phyloP scores from a whole-genome alignment of 2,888 invertebrate genomes.

The Bursaphelenchus okinawaensis region DNA sequence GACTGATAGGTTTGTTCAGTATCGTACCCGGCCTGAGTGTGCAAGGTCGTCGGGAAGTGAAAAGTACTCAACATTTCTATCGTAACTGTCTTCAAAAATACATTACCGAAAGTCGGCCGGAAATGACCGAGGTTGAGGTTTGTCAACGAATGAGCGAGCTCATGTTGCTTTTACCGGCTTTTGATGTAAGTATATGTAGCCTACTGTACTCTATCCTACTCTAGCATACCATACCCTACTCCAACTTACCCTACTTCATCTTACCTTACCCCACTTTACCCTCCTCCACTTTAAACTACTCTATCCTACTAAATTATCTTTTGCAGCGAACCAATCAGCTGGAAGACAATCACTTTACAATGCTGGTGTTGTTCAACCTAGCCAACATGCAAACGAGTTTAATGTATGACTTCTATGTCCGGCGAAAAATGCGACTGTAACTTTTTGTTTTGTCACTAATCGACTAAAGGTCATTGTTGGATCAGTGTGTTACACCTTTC shows the following conservation, averaged over 20 bases:
- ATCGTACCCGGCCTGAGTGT: not conserved
- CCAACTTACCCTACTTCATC: not conserved
- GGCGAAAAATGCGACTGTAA: not conserved
- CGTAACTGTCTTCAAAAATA: not conserved
- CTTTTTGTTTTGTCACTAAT: no score
- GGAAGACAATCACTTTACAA: not conserved
- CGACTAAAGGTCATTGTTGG: no score
- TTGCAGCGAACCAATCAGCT: not conserved
- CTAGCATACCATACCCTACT: not conserved
- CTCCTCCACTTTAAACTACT: not conserved
- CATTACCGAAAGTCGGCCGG: not conserved
- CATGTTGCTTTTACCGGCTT: not conserved
- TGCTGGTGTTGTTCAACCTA: not conserved
- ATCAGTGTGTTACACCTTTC: no score
- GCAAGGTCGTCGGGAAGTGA: not conserved
- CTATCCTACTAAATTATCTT: not conserved
- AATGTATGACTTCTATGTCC: not conserved
- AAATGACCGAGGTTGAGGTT: not conserved
- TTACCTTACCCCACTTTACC: no score
- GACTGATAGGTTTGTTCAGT: not conserved
- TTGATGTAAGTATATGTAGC: not conserved
- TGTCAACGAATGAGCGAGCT: not conserved
- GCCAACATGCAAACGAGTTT: not conserved
- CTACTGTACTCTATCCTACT: not conserved
- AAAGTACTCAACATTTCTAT: not conserved